phyloP scores from a whole-genome alignment of 1,140 invertebrate genomes.

The Drosophila pachea region DNA sequence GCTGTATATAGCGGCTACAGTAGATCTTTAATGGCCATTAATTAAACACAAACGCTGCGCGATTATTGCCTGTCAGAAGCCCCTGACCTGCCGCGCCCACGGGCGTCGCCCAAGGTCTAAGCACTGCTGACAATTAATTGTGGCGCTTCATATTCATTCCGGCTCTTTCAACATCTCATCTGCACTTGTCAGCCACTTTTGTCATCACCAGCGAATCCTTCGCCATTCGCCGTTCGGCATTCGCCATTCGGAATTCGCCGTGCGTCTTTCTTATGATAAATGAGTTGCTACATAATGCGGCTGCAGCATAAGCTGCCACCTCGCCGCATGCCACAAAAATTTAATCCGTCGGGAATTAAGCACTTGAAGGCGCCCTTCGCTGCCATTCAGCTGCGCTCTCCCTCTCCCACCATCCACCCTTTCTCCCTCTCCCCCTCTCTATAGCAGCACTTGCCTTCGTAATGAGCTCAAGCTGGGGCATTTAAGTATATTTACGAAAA shows the following conservation, averaged over 20 bases:
- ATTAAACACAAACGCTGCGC: conserved; percentile 68
- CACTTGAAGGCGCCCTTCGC: conserved; percentile 23
- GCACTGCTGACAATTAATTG: conserved; percentile 72
- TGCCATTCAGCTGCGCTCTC: conserved; percentile 41
- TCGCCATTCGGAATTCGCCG: too few relatives aligned
- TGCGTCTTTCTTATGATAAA: conserved; percentile 66
- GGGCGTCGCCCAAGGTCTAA: neutral
- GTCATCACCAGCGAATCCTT: conserved; percentile 6
- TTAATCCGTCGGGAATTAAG: conserved; percentile 60
- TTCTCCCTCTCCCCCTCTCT: too few relatives aligned
- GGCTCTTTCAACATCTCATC: conserved; percentile 76
- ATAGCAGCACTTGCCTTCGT: conserved; percentile 31
- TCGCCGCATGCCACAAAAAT: conserved; percentile 33
- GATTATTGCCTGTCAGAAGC: conserved; percentile 69
- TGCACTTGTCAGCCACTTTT: conserved; percentile 74
- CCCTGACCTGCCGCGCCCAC: conserved; percentile 27
- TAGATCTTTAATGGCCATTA: conserved; percentile 68
- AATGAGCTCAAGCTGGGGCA: conserved; percentile 41
- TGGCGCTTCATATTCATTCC: conserved; percentile 71
- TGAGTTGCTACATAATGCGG: conserved; percentile 72
- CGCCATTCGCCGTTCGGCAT: neutral
- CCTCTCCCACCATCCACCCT: too few relatives aligned
- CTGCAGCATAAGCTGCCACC: conserved; percentile 40
- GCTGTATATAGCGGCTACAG: conserved; percentile 28
- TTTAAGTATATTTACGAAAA: neutral